Evolutionary conservation across 2,888 invertebrate genomes (phyloP).

Genomic region (Heliothis peltigera): DNA sequence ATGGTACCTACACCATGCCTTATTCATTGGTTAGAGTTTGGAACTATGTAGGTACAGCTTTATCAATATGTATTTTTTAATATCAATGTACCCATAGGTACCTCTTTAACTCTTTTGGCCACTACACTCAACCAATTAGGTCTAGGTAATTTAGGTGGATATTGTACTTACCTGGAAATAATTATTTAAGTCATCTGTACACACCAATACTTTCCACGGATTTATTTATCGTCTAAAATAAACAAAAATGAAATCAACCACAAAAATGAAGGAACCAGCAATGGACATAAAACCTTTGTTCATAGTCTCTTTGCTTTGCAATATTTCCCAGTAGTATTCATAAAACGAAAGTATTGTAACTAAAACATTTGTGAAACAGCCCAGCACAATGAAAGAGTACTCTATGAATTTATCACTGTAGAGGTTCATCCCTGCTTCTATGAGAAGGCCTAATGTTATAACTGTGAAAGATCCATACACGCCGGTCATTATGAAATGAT

Average conservation of each 20-base stretch:
- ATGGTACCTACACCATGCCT: too few species aligned
- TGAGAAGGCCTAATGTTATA: slow-evolving; percentile 71
- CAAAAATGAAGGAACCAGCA: slow-evolving; percentile 60
- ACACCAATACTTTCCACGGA: background rate
- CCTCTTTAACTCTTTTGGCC: too few species aligned
- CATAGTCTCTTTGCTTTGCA: slow-evolving; percentile 57
- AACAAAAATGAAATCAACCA: slow-evolving; percentile 66
- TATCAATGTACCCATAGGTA: too few species aligned
- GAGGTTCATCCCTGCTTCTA: slow-evolving; percentile 70
- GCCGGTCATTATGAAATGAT: slow-evolving; percentile 72
- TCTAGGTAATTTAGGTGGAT: too few species aligned
- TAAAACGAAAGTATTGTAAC: slow-evolving; percentile 63
- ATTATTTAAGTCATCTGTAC: background rate
- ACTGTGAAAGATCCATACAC: slow-evolving; percentile 71
- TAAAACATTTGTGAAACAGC: slow-evolving; percentile 62
- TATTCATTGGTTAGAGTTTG: too few species aligned
- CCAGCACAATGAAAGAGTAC: slow-evolving; percentile 61
- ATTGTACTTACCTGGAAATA: too few species aligned
- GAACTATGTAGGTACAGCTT: too few species aligned
- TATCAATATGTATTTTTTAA: too few species aligned
- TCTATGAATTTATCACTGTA: slow-evolving; percentile 64
- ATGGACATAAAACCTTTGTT: slow-evolving; percentile 69
- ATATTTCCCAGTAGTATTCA: slow-evolving; percentile 56
- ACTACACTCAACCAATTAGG: too few species aligned
- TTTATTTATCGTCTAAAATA: slow-evolving; percentile 3